A percentile compares a stretch with the other conserved stretches of the same genome.
These are phyloP conservation scores for Apocrypta bakeri DNA, from an alignment of 1,140 invertebrate species.

Conservation along the genomic window DNA sequence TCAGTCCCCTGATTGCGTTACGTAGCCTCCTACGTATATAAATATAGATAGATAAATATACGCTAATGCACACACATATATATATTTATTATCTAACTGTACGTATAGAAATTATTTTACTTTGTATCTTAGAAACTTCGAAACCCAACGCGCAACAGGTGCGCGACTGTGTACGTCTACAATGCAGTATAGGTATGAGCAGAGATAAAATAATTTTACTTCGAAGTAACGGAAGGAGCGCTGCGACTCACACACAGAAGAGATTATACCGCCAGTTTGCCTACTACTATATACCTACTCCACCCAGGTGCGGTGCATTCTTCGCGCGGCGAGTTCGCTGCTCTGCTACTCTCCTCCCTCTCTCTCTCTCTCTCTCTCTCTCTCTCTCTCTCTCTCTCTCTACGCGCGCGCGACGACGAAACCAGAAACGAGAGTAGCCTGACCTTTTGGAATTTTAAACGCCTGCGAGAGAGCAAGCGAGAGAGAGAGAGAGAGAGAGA, in stretches of 20 bases:
- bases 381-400: too few relatives aligned
- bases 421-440: slow-evolving; percentile 31
- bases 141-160: background rate
- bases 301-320: slow-evolving; percentile 42
- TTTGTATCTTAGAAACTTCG: too few relatives aligned
- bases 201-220: background rate
- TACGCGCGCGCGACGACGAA: background rate
- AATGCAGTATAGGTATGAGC: background rate
- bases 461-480: background rate
- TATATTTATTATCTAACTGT: too few relatives aligned
- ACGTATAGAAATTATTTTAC: too few relatives aligned
- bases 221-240: background rate
- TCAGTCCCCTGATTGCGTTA: background rate
- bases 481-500: too few relatives aligned
- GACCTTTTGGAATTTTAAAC: slow-evolving; percentile 50
- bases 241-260: background rate
- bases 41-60: too few relatives aligned
- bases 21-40: background rate
- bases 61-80: too few relatives aligned
- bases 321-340: background rate
- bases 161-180: background rate
- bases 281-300: slow-evolving; percentile 24
- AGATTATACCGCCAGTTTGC: background rate
- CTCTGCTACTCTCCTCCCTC: background rate
- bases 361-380: too few relatives aligned